Percentiles rank a stretch among this genome's conserved stretches.
phyloP scores from a whole-genome alignment of 2,113 vertebrate species.

The Anarrhichthys ocellatus region DNA sequence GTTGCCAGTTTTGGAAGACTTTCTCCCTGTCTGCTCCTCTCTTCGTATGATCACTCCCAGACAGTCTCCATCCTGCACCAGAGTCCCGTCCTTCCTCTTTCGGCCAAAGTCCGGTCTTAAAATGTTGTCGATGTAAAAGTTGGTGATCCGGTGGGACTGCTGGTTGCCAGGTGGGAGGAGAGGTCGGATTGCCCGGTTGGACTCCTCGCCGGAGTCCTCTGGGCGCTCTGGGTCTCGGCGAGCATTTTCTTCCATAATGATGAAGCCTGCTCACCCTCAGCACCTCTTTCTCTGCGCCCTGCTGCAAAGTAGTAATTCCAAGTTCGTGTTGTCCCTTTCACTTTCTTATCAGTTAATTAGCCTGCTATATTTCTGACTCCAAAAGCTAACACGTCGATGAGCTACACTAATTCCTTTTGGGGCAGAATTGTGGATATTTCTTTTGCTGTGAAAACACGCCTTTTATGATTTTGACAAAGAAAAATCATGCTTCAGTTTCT shows the following conservation, averaged over 20 bases:
- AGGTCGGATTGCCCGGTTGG: conserved; percentile 80
- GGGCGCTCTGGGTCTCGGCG: conserved; percentile 75
- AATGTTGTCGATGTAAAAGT: conserved; percentile 97
- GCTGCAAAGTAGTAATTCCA: conserved; percentile 47
- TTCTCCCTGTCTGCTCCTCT: conserved; percentile 59
- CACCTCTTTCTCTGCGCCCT: conserved; percentile 45
- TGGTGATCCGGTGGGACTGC: conserved; percentile 88
- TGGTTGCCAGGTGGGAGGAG: conserved; percentile 85
- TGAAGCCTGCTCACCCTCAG: conserved; percentile 53
- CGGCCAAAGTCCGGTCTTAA: conserved; percentile 92
- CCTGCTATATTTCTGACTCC: not conserved
- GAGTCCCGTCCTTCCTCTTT: conserved; percentile 83
- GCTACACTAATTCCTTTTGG: not conserved
- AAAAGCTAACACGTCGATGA: not conserved
- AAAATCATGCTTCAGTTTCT: conserved; percentile 72
- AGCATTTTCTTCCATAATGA: conserved; percentile 89
- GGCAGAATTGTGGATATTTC: conserved; percentile 20
- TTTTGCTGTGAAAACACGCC: conserved; percentile 44
- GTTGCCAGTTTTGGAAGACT: conserved; percentile 62
- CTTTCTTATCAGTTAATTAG: not conserved
- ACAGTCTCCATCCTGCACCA: conserved; percentile 33
- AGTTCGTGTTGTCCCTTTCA: conserved; percentile 4
- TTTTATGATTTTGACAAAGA: conserved; percentile 73
- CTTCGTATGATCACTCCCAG: conserved; percentile 38
- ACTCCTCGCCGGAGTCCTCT: conserved; percentile 82